These are phyloP conservation scores for Kryptopterus vitreolus DNA, from an alignment of 2,797 vertebrate genomes.

Conservation along the genomic window DNA sequence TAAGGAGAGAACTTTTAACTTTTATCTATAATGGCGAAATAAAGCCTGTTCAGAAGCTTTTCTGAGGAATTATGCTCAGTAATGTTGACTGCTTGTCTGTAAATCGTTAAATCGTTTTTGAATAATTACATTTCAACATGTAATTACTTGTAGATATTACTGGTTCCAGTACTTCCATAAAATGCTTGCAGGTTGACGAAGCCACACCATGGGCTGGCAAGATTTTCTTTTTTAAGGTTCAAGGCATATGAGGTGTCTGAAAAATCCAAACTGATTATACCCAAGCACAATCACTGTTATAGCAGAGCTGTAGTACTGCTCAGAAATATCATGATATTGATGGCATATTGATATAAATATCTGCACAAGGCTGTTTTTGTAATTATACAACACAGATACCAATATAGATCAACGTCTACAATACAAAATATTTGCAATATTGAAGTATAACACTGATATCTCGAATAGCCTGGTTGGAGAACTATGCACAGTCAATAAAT, in stretches of 20 bases:
- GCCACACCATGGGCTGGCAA: not conserved
- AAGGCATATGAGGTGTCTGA: conserved; percentile 8
- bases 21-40: not conserved
- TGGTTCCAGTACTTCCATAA: not conserved
- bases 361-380: not conserved
- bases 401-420: not conserved
- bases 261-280: not conserved
- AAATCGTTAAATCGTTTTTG: not conserved
- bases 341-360: not conserved
- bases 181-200: not conserved
- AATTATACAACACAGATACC: not conserved
- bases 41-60: not conserved
- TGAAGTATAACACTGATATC: too few species aligned
- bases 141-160: not conserved
- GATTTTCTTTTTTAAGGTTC: conserved; percentile 4
- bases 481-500: not conserved
- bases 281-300: not conserved
- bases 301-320: not conserved
- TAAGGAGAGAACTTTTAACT: not conserved
- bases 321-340: not conserved
- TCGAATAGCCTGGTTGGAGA: not conserved
- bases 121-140: not conserved
- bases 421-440: too few species aligned
- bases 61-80: not conserved
- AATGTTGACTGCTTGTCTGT: not conserved